These are phyloP conservation scores for Baronia brevicornis DNA, from an alignment of 2,888 invertebrate genomes.

Conservation along the genomic window DNA sequence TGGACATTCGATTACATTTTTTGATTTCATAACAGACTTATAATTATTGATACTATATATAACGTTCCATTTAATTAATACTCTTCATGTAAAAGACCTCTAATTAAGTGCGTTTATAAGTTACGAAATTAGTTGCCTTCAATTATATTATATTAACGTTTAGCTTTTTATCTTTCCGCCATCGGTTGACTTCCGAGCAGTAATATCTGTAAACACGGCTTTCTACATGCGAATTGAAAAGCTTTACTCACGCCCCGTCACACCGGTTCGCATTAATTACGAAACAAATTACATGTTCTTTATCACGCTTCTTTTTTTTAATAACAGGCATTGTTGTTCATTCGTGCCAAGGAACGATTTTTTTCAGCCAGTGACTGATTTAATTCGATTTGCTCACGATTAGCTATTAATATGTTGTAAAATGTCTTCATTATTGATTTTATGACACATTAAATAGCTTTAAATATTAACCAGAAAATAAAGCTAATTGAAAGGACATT, in stretches of 20 bases:
- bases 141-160: slow-evolving; percentile 48
- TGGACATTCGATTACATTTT: slow-evolving; percentile 24
- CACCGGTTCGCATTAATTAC: slow-evolving; percentile 62
- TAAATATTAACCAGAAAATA: slow-evolving; percentile 1
- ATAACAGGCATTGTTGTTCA: slow-evolving; percentile 69
- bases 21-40: slow-evolving; percentile 19
- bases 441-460: slow-evolving; percentile 18
- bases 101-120: slow-evolving; percentile 36
- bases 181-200: slow-evolving; percentile 49
- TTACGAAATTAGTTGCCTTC: slow-evolving; percentile 59
- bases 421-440: slow-evolving; percentile 49
- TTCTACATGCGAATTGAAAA: slow-evolving; percentile 60
- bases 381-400: slow-evolving; percentile 63
- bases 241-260: slow-evolving; percentile 66
- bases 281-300: slow-evolving; percentile 66
- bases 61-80: slow-evolving; percentile 18
- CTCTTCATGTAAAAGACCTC: slow-evolving; percentile 29
- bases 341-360: slow-evolving; percentile 70
- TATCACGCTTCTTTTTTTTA: slow-evolving; percentile 66
- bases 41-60: slow-evolving; percentile 16
- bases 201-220: slow-evolving; percentile 48
- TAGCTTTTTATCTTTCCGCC: slow-evolving; percentile 45
- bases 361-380: slow-evolving; percentile 66
- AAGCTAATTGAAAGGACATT: too few relatives aligned
- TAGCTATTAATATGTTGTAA: slow-evolving; percentile 40